Evolutionary conservation across 2,888 invertebrate genomes (phyloP), one percentile per base, ranked within the genome.

Genomic region (Eristalis arbustorum): DNA sequence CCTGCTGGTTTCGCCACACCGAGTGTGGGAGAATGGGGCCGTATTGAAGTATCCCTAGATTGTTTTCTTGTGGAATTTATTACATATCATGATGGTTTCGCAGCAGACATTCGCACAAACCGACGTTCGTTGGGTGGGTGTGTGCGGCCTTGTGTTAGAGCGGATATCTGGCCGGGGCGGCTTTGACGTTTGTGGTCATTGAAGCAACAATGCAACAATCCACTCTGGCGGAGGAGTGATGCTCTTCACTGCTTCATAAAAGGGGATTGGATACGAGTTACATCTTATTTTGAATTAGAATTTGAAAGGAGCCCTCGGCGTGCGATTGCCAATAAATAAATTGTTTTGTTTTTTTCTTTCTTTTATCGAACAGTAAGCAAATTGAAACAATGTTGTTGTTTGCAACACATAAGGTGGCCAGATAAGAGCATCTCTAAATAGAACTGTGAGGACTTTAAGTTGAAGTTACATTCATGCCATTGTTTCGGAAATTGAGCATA

Each of bases 31-130:
- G 1, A 11, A 42, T 37, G 63, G 25, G 62, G 69, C 63, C 56
- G 63, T 69, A 63, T 69, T 63, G 63, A 69, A 69, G 69, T 77
- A 63, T 57, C 69, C 63, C 57, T 63, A 77, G 69, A 77, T 69
- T 69, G 77, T 69, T 77, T 69, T 25, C 62, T 56, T 25, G 68
- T 62, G n/a, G 42, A 67, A 67, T 75, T 75, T 75, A 68, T 76
- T 68, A 59, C 76, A 68, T 68, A 76, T 68, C 76, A 68, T 34
- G 62, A 68, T 61, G 61, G 76, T 23, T 42, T 23, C n/a, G 42
- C 18, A 37, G 42, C 23, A 13, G 59, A 75, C 59, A 57, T 31
- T 31, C 31, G 10, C 31, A 3, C 56, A 64, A 23, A 14, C 37
- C 31, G 1, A 31, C 31, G 31, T 31, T 37, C 11, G 31, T 37